Evolutionary conservation across 92 coral and sea anemone genomes (phyloP).

Genomic region (Zoanthus sociatus): DNA sequence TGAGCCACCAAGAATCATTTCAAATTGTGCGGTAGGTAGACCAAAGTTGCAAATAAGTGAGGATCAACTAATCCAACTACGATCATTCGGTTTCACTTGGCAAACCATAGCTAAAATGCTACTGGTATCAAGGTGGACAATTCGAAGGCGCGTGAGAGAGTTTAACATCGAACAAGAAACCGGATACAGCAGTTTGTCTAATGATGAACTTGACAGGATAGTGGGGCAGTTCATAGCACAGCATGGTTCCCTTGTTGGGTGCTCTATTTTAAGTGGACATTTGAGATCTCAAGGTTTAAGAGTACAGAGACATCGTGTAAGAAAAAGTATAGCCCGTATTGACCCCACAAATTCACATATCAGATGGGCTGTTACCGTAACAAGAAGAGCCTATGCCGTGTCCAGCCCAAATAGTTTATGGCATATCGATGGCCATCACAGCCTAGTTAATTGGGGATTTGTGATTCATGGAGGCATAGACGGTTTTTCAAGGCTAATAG

Average conservation of each 20-base stretch:
- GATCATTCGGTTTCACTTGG: conserved; percentile 46
- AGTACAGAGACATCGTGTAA: too few species aligned
- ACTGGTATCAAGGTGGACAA: conserved; percentile 10
- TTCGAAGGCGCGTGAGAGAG: neutral
- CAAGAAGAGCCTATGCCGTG: conserved; percentile 38
- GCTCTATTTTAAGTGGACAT: neutral
- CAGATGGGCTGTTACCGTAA: conserved; percentile 41
- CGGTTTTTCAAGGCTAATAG: conserved; percentile 39
- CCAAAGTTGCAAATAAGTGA: conserved; percentile 50
- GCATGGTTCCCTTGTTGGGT: neutral
- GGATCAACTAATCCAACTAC: conserved; percentile 40
- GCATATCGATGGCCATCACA: conserved; percentile 61
- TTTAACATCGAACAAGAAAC: conserved; percentile 1
- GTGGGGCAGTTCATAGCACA: conserved; percentile 14
- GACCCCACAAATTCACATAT: conserved; percentile 28
- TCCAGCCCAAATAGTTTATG: conserved; percentile 67
- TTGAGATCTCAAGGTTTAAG: conserved; percentile 3
- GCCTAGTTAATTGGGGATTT: conserved; percentile 58
- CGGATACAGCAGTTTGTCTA: conserved; percentile 7
- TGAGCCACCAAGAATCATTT: conserved; percentile 24
- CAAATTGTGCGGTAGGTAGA: conserved; percentile 37
- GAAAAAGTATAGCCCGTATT: conserved; percentile 4
- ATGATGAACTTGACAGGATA: conserved; percentile 2
- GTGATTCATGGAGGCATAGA: conserved; percentile 55
- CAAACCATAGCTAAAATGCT: neutral